phyloP scores from a whole-genome alignment of 2,888 invertebrate species.

The Heliothis peltigera region DNA sequence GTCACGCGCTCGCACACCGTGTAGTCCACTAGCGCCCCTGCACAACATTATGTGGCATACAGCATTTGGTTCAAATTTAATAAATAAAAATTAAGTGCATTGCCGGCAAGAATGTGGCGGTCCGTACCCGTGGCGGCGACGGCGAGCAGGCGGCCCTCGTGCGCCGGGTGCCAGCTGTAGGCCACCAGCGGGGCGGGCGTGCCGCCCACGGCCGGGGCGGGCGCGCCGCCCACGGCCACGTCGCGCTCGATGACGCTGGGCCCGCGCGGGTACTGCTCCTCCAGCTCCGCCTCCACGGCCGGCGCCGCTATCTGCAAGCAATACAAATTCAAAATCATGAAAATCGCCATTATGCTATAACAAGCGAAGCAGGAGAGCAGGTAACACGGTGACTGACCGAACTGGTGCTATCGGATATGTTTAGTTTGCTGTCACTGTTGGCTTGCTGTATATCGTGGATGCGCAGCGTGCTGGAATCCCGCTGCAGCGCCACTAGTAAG shows the following conservation, averaged over 20 bases:
- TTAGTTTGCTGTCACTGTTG: conserved; percentile 66
- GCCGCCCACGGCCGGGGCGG: not conserved
- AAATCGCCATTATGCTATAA: not conserved
- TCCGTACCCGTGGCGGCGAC: not conserved
- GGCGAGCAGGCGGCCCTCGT: not conserved
- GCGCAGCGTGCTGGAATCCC: conserved; percentile 93
- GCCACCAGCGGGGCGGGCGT: not conserved
- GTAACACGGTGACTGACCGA: not conserved
- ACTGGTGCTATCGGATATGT: conserved; percentile 58
- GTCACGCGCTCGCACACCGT: conserved; percentile 95
- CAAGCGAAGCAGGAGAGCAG: too few relatives aligned
- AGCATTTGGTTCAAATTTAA: too few relatives aligned
- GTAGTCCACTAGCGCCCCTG: conserved; percentile 92
- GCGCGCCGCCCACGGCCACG: conserved; percentile 46
- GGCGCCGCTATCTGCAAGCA: conserved; percentile 58
- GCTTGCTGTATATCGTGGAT: conserved; percentile 94
- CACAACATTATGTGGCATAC: not conserved
- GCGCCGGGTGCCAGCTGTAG: conserved; percentile 1
- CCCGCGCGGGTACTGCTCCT: conserved; percentile 68
- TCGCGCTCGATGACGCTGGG: conserved; percentile 77
- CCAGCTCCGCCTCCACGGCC: conserved; percentile 73
- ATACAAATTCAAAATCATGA: too few relatives aligned
- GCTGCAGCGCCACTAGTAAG: conserved; percentile 94
- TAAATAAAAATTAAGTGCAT: too few relatives aligned
- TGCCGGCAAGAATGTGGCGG: too few relatives aligned